Base-by-base conservation (phyloP, 2,797 vertebrate genomes). In the Choloepus didactylus region DNA sequence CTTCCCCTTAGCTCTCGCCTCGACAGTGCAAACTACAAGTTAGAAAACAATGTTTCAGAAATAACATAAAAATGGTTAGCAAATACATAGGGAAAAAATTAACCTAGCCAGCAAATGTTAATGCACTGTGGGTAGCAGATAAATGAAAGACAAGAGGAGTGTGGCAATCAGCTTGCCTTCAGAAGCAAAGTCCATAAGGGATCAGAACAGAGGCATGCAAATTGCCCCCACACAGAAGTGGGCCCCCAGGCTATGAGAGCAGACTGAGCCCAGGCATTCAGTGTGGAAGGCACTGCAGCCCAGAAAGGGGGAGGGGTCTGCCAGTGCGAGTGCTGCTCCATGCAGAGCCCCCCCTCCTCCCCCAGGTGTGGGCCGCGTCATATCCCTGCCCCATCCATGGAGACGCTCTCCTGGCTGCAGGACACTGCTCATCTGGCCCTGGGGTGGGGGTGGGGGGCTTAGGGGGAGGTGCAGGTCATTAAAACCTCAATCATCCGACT, bases 41-140 rank as follows among this genome's bases (percentile, higher is more conserved):
- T 31, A 84, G 87, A 62, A 95, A 77, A 60, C 11, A 75, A 10
- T 27, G 16, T 59, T 87, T 89, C 21, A 89, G 41, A 83, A 89
- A 46, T 51, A 41, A 73, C 1, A 25, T 8, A 23, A 6, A 84
- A 46, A 77, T 16, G 21, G 56, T 66, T 88, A 82, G 73, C 19
- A 88, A 77, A 85, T 7, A 69, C 31, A 79, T 0, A 1, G 14
- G 15, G 19, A 25, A 6, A 44, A 11, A 19, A 11, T 79, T 38
- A 49, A n/a, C 14, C 31, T 4, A n/a, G 60, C 4, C 18, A 64
- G 9, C 8, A 9, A 19, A 29, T 62, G 12, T 81, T 60, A 44
- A 35, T 3, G 15, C 46, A 62, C 0, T 5, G 56, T 29, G 87
- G 70, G 35, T 1, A 46, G 27, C 51, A 3, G 14, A 59, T 41